A percentile compares a stretch with the other conserved stretches of the same genome.
Conservation (phyloP, 2,113 vertebrate genomes). For the Anhinga anhinga region DNA sequence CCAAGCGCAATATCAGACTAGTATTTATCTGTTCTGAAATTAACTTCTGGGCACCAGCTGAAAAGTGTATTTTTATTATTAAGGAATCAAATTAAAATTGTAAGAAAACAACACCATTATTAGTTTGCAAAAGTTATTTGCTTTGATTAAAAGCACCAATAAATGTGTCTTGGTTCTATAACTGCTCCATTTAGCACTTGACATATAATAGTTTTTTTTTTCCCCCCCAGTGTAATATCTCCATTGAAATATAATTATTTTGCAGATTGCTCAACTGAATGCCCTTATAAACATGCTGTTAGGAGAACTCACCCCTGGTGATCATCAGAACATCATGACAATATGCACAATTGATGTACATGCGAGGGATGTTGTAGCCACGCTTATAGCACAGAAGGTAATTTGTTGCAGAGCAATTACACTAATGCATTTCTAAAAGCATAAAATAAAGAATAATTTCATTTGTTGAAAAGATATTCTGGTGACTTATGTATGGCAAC, state of each 20-base stretch:
- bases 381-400: constrained; percentile 87
- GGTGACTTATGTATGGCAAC: constrained; percentile 80
- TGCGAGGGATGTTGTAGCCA: constrained; percentile 83
- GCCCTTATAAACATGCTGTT: constrained; percentile 91
- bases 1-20: neutral
- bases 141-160: constrained; percentile 80
- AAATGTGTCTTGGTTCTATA: constrained; percentile 70
- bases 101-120: constrained; percentile 72
- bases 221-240: constrained; percentile 76
- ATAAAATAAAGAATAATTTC: constrained; percentile 84
- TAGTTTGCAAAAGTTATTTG: constrained; percentile 76
- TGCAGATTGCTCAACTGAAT: constrained; percentile 90
- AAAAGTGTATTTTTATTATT: constrained; percentile 71
- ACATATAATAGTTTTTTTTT: constrained; percentile 68
- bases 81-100: constrained; percentile 71
- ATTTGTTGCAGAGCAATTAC: constrained; percentile 93
- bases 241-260: constrained; percentile 88
- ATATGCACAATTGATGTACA: constrained; percentile 88
- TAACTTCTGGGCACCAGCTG: constrained; percentile 43
- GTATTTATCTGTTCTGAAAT: constrained; percentile 42
- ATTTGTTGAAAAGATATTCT: constrained; percentile 86
- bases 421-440: constrained; percentile 97
- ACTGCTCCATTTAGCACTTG: constrained; percentile 81
- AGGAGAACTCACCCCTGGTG: constrained; percentile 84
- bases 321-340: constrained; percentile 91